phyloP scores from a whole-genome alignment of 2,888 invertebrate genomes.

The Aphidoletes aphidimyza region DNA sequence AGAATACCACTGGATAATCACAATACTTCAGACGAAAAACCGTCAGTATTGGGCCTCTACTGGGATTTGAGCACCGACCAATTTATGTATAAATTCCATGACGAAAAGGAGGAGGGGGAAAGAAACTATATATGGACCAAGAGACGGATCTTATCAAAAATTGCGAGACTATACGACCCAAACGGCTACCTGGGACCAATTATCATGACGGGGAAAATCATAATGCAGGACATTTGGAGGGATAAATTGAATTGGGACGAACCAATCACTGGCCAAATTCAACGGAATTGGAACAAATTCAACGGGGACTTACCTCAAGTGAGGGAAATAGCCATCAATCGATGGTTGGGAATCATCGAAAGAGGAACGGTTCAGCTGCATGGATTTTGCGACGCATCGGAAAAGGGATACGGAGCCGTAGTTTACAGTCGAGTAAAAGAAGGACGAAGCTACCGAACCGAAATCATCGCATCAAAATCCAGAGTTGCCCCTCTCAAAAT shows the following conservation, averaged over 20 bases:
- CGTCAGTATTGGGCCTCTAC: neutral
- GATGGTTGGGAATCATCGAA: neutral
- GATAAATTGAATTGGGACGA: constrained; percentile 57
- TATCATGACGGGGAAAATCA: constrained; percentile 56
- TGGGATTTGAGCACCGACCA: neutral
- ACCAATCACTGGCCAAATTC: constrained; percentile 9
- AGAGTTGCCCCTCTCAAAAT: neutral
- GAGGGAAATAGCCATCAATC: neutral
- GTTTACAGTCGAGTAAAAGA: neutral
- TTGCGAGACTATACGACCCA: constrained; percentile 57
- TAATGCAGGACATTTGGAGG: constrained; percentile 57
- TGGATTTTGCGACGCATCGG: constrained; percentile 50
- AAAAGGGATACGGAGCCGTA: constrained; percentile 55
- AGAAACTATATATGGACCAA: constrained; percentile 52
- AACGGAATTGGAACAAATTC: constrained; percentile 54
- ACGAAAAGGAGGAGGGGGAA: too few relatives aligned
- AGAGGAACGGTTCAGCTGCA: neutral
- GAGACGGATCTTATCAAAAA: constrained; percentile 55
- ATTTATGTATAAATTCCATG: neutral
- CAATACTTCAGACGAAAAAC: too few relatives aligned
- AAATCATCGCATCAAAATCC: neutral
- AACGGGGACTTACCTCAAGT: neutral
- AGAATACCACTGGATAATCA: too few relatives aligned
- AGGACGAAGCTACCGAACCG: neutral
- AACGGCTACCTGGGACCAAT: constrained; percentile 57